phyloP scores from a whole-genome alignment of 2,888 invertebrate species.

The Ophion ventricosus region DNA sequence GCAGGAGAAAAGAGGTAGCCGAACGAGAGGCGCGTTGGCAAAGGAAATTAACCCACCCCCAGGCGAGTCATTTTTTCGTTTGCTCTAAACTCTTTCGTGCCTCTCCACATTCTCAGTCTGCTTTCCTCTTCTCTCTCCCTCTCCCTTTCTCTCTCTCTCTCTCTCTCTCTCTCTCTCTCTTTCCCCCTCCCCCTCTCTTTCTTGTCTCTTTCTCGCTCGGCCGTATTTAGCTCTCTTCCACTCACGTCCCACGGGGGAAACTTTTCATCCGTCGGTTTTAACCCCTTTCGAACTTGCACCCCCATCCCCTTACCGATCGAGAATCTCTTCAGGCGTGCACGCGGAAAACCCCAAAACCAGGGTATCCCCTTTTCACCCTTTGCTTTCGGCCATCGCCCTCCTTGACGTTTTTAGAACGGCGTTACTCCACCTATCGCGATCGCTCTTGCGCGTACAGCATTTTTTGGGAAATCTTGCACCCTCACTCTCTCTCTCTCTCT shows the following conservation, averaged over 20 bases:
- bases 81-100: constrained; percentile 55
- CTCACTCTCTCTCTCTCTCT: constrained; percentile 36
- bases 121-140: constrained; percentile 11
- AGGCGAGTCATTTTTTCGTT: constrained; percentile 67
- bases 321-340: constrained; percentile 55
- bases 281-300: constrained; percentile 48
- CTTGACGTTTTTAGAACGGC: constrained; percentile 30
- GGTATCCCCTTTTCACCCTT: constrained; percentile 31
- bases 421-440: constrained; percentile 73
- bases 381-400: constrained; percentile 55
- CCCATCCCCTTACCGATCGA: constrained; percentile 54
- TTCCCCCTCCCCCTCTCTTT: constrained; percentile 15
- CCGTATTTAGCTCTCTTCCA: constrained; percentile 39
- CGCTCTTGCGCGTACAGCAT: constrained; percentile 76
- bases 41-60: constrained; percentile 73
- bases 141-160: constrained; percentile 40
- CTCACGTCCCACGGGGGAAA: constrained; percentile 59
- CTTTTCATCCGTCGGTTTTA: constrained; percentile 64
- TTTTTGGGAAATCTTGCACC: constrained; percentile 75
- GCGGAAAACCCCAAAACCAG: constrained; percentile 38
- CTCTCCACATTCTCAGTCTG: constrained; percentile 47
- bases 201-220: neutral
- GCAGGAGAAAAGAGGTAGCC: constrained; percentile 52
- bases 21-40: constrained; percentile 52
- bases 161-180: constrained; percentile 17